These are phyloP conservation scores for Lithosia quadra DNA, from an alignment of 2,888 invertebrate genomes.

Conservation along the genomic window DNA sequence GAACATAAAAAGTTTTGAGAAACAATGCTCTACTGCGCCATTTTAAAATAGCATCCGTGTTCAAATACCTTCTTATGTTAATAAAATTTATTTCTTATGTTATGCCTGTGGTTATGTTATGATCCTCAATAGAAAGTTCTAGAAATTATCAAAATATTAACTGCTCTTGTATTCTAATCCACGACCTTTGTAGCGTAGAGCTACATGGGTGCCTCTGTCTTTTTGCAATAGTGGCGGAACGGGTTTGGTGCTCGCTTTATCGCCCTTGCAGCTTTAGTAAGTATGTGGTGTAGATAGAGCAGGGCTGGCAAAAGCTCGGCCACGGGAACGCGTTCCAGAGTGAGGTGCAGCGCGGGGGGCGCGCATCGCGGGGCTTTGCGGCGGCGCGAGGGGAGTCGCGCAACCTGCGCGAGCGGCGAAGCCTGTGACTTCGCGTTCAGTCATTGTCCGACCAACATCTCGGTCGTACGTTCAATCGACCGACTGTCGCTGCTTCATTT, in stretches of 20 bases:
- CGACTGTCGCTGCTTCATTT: conserved; percentile 78
- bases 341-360: conserved; percentile 57
- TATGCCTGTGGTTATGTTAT: not conserved
- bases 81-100: not conserved
- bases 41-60: conserved; percentile 2
- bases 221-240: conserved; percentile 64
- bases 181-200: conserved; percentile 49
- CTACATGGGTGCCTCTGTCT: conserved; percentile 51
- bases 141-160: conserved; percentile 20
- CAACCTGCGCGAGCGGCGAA: conserved; percentile 74
- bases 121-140: conserved; percentile 19
- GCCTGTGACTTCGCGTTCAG: conserved; percentile 76
- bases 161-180: conserved; percentile 52
- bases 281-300: conserved; percentile 67
- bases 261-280: conserved; percentile 73
- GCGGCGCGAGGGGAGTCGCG: conserved; percentile 55
- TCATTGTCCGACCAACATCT: conserved; percentile 83
- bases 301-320: conserved; percentile 77
- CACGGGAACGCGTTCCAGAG: conserved; percentile 69
- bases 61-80: not conserved
- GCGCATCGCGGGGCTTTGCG: conserved; percentile 45
- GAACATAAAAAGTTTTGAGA: not conserved
- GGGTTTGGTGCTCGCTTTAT: conserved; percentile 69
- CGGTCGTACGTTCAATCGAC: conserved; percentile 77
- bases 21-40: not conserved